Conservation (phyloP, 2,797 vertebrate species). For the Poecilia velifera region DNA sequence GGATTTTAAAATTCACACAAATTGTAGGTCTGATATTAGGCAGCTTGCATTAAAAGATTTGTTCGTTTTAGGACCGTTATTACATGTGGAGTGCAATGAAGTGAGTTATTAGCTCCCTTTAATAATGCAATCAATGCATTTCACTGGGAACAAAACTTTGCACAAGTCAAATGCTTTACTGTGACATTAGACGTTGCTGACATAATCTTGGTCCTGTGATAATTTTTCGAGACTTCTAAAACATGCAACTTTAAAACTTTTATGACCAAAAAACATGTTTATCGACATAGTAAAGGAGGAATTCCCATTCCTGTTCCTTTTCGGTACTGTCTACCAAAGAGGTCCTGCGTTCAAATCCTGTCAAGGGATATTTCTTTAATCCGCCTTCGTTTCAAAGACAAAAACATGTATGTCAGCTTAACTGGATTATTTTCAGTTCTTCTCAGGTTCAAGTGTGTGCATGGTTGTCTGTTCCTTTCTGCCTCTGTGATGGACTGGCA, state of each 20-base stretch:
- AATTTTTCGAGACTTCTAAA: background rate
- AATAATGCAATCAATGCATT: background rate
- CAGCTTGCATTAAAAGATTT: background rate
- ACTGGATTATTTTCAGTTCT: background rate
- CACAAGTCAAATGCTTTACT: background rate
- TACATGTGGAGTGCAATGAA: background rate
- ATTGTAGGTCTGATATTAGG: background rate
- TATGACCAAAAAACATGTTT: background rate
- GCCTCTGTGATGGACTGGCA: background rate
- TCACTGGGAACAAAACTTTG: background rate
- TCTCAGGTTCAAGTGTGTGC: background rate
- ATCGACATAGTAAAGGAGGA: background rate
- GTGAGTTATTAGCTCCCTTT: background rate
- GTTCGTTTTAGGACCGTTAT: background rate
- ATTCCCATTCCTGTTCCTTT: background rate
- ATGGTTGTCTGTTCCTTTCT: background rate
- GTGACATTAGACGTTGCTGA: background rate
- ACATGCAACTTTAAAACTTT: background rate
- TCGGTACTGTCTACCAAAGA: background rate
- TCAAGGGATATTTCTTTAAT: background rate
- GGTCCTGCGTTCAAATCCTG: background rate
- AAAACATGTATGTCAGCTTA: background rate
- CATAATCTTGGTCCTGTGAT: background rate
- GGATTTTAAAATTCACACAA: background rate
- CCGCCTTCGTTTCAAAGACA: background rate